A percentile compares a stretch with the other conserved stretches of the same genome.
Evolutionary conservation across 2,888 invertebrate species (phyloP).

Genomic region (Muschampia plurimacula): DNA sequence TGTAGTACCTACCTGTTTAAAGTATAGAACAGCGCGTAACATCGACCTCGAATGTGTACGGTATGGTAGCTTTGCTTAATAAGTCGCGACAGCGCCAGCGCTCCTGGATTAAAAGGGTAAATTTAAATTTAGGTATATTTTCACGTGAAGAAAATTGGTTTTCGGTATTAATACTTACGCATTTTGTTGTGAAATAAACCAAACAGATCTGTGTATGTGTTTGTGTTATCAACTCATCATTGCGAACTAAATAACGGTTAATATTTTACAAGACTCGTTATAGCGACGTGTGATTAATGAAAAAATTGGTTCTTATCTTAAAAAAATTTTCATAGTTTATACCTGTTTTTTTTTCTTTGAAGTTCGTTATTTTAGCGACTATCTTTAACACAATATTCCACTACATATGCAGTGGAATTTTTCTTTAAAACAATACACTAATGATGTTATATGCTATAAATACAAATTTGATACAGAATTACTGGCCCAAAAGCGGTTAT

Average conservation of each 20-base stretch:
- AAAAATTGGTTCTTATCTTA: no score
- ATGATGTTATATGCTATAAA: no score
- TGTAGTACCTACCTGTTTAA: conserved; percentile 6
- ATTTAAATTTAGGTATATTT: conserved; percentile 27
- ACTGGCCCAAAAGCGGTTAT: no score
- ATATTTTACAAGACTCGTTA: background rate
- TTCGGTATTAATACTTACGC: conserved; percentile 12
- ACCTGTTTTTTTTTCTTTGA: no score
- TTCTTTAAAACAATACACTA: no score
- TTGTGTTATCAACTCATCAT: background rate
- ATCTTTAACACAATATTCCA: no score
- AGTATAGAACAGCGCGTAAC: conserved; percentile 20
- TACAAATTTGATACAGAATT: no score
- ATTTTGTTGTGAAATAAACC: conserved; percentile 2
- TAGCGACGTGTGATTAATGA: no score
- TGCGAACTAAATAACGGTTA: background rate
- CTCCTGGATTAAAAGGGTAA: conserved; percentile 25
- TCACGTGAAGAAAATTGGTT: conserved; percentile 20
- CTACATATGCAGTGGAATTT: no score
- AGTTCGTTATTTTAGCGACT: no score
- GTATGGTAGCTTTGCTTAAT: conserved; percentile 28
- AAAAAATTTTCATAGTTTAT: no score
- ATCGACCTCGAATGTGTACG: conserved; percentile 27
- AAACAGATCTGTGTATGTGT: background rate
- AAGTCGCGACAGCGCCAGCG: conserved; percentile 17